Percentiles rank a stretch among this genome's conserved stretches.
phyloP scores from a whole-genome alignment of 2,888 invertebrate genomes.

The Chymomyza caudatula region DNA sequence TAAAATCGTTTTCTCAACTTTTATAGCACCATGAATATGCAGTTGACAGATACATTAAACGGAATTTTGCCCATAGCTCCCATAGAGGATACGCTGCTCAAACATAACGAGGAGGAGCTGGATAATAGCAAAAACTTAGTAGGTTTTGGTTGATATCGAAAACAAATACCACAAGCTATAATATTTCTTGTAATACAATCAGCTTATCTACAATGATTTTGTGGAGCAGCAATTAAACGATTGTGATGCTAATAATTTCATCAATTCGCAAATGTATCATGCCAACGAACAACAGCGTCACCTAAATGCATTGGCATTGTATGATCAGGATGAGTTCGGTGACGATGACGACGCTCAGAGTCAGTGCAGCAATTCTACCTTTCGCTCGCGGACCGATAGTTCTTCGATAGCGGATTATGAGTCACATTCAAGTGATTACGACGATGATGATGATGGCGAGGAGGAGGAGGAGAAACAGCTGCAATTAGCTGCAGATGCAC shows the following conservation, averaged over 20 bases:
- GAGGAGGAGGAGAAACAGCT: neutral
- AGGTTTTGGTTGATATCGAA: neutral
- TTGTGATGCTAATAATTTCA: conserved; percentile 47
- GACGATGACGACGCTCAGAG: conserved; percentile 59
- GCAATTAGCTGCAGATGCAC: neutral
- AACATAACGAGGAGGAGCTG: conserved; percentile 56
- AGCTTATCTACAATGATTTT: conserved; percentile 73
- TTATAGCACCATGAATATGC: conserved; percentile 60
- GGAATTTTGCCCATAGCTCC: conserved; percentile 76
- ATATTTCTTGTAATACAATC: conserved; percentile 19
- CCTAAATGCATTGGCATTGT: conserved; percentile 32
- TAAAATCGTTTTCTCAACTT: neutral
- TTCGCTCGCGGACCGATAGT: conserved; percentile 75
- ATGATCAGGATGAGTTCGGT: conserved; percentile 14
- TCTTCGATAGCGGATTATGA: conserved; percentile 77
- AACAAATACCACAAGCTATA: conserved; percentile 15
- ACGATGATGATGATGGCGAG: conserved; percentile 57
- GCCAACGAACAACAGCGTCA: conserved; percentile 43
- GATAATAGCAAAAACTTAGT: conserved; percentile 69
- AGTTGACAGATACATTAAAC: conserved; percentile 75
- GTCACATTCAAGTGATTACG: conserved; percentile 77
- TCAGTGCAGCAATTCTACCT: conserved; percentile 69
- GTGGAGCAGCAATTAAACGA: conserved; percentile 55
- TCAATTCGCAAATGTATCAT: conserved; percentile 61
- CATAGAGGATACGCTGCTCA: conserved; percentile 61